Conservation (phyloP, 2,888 invertebrate genomes). For the Gari tellinella region DNA sequence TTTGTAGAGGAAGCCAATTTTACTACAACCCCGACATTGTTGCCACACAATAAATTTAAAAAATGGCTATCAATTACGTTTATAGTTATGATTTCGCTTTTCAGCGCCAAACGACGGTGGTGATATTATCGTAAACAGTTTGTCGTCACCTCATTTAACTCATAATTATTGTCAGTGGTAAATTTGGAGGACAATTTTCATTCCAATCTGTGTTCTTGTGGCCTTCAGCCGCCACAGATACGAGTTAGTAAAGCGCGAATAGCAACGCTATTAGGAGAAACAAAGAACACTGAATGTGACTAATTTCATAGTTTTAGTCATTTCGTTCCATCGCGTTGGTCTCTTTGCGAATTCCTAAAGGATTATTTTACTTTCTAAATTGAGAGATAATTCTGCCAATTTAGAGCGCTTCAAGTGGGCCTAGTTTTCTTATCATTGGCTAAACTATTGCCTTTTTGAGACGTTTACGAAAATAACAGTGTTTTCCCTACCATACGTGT, state of each 20-base stretch:
- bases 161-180: conserved; percentile 34
- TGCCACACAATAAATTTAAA: too few species aligned
- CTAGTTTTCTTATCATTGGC: not conserved
- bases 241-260: conserved; percentile 1
- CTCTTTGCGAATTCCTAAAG: conserved; percentile 8
- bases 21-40: too few species aligned
- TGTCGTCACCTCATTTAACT: conserved; percentile 24
- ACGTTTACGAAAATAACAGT: too few species aligned
- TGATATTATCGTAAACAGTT: conserved; percentile 8
- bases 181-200: conserved; percentile 32
- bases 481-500: too few species aligned
- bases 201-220: conserved; percentile 26
- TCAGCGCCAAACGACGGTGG: conserved; percentile 14
- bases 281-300: conserved; percentile 25
- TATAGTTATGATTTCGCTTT: conserved; percentile 27
- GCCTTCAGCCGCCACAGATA: conserved; percentile 27
- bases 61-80: too few species aligned
- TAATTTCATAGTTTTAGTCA: conserved; percentile 25
- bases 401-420: not conserved
- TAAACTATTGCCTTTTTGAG: too few species aligned
- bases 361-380: conserved; percentile 31
- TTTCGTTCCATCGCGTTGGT: conserved; percentile 43
- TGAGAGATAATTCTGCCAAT: conserved; percentile 4
- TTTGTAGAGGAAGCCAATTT: too few species aligned
- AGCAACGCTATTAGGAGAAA: conserved; percentile 33